Conservation (phyloP, 2,797 vertebrate species). For the Hirundo rustica region DNA sequence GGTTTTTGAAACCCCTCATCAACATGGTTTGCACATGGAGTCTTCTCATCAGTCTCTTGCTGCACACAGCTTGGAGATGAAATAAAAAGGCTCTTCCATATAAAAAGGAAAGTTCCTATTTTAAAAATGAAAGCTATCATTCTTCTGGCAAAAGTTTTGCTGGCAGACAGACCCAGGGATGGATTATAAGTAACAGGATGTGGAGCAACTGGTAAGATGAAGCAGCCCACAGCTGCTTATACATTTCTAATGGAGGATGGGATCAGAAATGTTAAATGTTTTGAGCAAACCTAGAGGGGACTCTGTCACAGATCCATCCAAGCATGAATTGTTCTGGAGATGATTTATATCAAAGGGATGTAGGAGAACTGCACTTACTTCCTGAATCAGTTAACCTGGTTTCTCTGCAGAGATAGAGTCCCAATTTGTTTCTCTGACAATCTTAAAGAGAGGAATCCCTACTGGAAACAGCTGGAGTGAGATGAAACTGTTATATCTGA, state of each 20-base stretch:
- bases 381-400: slow-evolving; percentile 43
- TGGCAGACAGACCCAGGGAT: slow-evolving; percentile 20
- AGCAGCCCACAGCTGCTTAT: slow-evolving; percentile 9
- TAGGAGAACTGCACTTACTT: slow-evolving; percentile 2
- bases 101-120: slow-evolving; percentile 29
- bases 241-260: background rate
- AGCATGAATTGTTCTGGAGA: slow-evolving; percentile 23
- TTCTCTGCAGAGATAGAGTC: slow-evolving; percentile 13
- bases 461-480: slow-evolving; percentile 42
- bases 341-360: slow-evolving; percentile 9
- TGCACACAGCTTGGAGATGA: background rate
- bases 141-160: slow-evolving; percentile 46
- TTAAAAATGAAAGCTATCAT: slow-evolving; percentile 32
- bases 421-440: slow-evolving; percentile 3
- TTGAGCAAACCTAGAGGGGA: slow-evolving; percentile 6
- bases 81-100: background rate
- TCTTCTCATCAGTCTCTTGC: slow-evolving; percentile 23
- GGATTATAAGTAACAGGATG: slow-evolving; percentile 18
- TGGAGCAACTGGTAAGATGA: slow-evolving; percentile 22
- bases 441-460: slow-evolving; percentile 34
- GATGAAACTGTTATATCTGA: slow-evolving; percentile 15
- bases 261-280: slow-evolving; percentile 38
- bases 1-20: slow-evolving; percentile 23
- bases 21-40: background rate
- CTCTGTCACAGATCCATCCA: slow-evolving; percentile 31